Conservation (phyloP, 2,888 invertebrate genomes). For the Ganaspis brasiliensis region DNA sequence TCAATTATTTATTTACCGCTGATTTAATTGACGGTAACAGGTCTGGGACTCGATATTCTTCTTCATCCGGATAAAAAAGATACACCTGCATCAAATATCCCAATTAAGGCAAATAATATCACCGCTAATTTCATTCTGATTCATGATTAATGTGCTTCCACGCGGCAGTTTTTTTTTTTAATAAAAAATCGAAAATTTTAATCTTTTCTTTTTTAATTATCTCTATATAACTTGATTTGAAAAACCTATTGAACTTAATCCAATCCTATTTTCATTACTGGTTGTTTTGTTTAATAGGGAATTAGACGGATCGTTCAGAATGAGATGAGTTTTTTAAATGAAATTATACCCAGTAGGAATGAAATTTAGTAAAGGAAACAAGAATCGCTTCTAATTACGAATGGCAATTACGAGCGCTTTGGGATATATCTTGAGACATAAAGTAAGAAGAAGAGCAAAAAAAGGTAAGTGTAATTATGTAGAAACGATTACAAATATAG, state of each 20-base stretch:
- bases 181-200: too few relatives aligned
- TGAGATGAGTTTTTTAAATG: not conserved
- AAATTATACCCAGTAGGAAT: not conserved
- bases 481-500: constrained; percentile 73
- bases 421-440: constrained; percentile 25
- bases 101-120: constrained; percentile 8
- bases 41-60: constrained; percentile 52
- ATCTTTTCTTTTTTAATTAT: too few relatives aligned
- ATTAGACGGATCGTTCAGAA: too few relatives aligned
- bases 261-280: too few relatives aligned
- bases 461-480: constrained; percentile 63
- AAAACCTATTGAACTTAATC: too few relatives aligned
- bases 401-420: constrained; percentile 40
- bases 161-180: too few relatives aligned
- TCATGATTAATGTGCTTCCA: too few relatives aligned
- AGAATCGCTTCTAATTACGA: constrained; percentile 10
- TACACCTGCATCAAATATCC: not conserved
- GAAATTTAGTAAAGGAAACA: not conserved
- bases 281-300: too few relatives aligned
- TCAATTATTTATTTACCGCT: constrained; percentile 75
- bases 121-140: too few relatives aligned
- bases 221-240: too few relatives aligned
- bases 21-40: constrained; percentile 73
- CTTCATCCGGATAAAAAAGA: not conserved
- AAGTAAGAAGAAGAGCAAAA: constrained; percentile 42